Conservation (phyloP, 1,140 invertebrate species). For the Hypothenemus hampei region DNA sequence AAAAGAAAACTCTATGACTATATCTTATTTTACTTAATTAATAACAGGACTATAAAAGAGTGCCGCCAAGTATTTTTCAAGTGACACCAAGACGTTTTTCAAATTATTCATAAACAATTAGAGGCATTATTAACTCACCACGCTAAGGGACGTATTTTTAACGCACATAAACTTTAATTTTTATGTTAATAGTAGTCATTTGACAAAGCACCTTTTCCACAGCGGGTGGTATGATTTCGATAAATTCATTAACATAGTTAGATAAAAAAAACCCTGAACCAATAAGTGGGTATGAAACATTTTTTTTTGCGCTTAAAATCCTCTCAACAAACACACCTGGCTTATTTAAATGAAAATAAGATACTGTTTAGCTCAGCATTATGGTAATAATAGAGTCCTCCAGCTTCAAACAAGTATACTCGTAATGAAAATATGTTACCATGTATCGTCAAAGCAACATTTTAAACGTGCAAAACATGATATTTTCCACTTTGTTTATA, state of each 20-base stretch:
- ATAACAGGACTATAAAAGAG: neutral
- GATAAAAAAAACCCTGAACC: too few species aligned
- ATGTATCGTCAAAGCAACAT: neutral
- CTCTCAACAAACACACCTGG: too few species aligned
- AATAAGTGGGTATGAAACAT: too few species aligned
- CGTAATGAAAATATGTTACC: conserved; percentile 1
- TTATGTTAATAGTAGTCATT: conserved; percentile 11
- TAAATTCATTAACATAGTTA: conserved; percentile 10
- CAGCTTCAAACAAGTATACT: neutral
- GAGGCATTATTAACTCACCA: conserved; percentile 9
- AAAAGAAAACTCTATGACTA: too few species aligned
- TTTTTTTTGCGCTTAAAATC: too few species aligned
- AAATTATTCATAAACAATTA: conserved; percentile 12
- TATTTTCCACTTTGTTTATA: neutral
- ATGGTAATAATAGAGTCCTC: neutral
- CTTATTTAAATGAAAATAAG: conserved; percentile 2
- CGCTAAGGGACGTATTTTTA: conserved; percentile 8
- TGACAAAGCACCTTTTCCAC: conserved; percentile 5
- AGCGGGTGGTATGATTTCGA: neutral
- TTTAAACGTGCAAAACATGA: neutral
- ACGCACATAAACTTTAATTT: conserved; percentile 7
- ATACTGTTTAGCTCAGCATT: neutral
- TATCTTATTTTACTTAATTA: too few species aligned
- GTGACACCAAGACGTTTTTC: neutral
- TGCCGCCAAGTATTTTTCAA: neutral